Evolutionary conservation across 2,888 invertebrate species (phyloP).

Genomic region (Pristionchus entomophagus): DNA sequence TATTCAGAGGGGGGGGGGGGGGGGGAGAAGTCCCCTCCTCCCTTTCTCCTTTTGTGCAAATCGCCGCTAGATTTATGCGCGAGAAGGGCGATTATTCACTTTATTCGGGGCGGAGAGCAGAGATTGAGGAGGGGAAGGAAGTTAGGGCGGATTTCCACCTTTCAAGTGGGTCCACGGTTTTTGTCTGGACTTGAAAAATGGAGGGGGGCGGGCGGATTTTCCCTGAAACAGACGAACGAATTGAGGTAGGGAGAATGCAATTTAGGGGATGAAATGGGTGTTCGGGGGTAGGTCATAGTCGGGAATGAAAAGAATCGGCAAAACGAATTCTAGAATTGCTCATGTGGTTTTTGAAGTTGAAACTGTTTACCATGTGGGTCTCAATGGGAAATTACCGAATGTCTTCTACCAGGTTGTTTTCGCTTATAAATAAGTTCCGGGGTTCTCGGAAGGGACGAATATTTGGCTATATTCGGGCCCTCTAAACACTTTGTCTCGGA

Average conservation of each 20-base stretch:
- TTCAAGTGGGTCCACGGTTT: not conserved
- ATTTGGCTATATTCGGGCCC: too few species aligned
- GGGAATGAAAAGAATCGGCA: too few species aligned
- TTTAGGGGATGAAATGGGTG: not conserved
- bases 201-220: not conserved
- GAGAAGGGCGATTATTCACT: conserved; percentile 12
- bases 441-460: too few species aligned
- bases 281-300: not conserved
- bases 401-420: too few species aligned
- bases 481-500: too few species aligned
- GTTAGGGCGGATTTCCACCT: conserved; percentile 1
- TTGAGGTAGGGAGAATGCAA: not conserved
- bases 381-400: too few species aligned
- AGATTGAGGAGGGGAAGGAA: conserved; percentile 30
- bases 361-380: too few species aligned
- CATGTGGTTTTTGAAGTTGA: too few species aligned
- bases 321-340: too few species aligned
- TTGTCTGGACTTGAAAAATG: not conserved
- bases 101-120: conserved; percentile 11
- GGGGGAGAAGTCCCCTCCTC: not conserved
- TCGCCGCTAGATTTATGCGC: conserved; percentile 37
- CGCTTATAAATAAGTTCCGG: too few species aligned
- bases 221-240: not conserved
- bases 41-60: conserved; percentile 18
- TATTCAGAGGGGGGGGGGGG: not conserved